Evolutionary conservation across 1,140 invertebrate species (phyloP).

Genomic region (Nasonia giraulti): DNA sequence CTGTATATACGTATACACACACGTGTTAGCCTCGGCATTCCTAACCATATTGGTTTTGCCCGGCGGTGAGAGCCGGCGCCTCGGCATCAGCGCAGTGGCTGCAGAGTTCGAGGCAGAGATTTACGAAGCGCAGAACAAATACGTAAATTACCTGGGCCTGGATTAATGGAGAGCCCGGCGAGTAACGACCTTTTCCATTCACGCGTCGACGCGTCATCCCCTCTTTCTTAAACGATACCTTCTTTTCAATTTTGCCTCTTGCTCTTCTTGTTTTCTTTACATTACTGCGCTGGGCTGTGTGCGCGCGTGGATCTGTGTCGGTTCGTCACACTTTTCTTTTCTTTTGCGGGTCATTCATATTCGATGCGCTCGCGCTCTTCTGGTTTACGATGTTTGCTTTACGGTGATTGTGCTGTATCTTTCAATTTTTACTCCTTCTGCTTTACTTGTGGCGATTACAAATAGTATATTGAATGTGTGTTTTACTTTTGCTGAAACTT

Average conservation of each 20-base stretch:
- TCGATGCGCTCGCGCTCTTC: neutral
- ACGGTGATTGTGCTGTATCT: neutral
- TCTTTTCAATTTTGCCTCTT: neutral
- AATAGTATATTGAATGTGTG: neutral
- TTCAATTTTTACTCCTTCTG: neutral
- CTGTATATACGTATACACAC: neutral
- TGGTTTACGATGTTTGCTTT: neutral
- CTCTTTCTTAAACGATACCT: constrained; percentile 20
- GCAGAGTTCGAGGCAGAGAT: constrained; percentile 31
- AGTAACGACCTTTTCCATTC: constrained; percentile 46
- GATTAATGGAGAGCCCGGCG: constrained; percentile 42
- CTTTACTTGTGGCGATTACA: neutral
- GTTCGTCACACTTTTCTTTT: constrained; percentile 3
- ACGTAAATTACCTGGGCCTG: constrained; percentile 44
- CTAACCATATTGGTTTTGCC: constrained; percentile 53
- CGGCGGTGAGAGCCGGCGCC: constrained; percentile 43
- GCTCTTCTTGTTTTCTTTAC: neutral
- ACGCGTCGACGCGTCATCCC: constrained; percentile 41
- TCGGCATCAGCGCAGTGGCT: neutral
- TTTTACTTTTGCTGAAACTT: neutral
- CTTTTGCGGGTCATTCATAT: neutral
- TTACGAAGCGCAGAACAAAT: constrained; percentile 53
- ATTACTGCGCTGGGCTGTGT: neutral
- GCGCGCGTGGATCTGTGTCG: neutral
- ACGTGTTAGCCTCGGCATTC: constrained; percentile 41